Base-by-base conservation (phyloP, 2,797 vertebrate species). In the Florisuga fusca region DNA sequence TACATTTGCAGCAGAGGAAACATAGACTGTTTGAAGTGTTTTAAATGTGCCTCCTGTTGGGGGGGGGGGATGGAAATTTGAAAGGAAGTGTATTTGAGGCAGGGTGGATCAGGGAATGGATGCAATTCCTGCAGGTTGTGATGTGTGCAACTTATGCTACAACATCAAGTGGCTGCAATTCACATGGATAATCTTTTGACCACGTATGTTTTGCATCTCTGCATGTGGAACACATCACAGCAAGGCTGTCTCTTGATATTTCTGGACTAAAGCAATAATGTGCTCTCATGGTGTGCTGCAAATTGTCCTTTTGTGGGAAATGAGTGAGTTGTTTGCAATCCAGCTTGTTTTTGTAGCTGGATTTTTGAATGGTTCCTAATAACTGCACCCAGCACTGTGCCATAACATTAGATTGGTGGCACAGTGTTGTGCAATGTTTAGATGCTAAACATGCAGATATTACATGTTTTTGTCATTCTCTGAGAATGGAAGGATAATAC, bases 351-450 rank as follows among this genome's bases (percentile, higher is more conserved):
- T 41, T 33, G 29, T 41, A 43, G 74, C 62, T 81, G 67, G 7
- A 12, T 72, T 84, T 61, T 17, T 75, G 62, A 64, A 66, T 29
- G 12, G 36, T 76, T 26, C 80, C 55, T 29, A 4, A 19, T 36
- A 53, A 46, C 59, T n/a, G 19, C 51, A 20, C 16, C 9, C 3
- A n/a, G 51, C 36, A 0, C 38, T 18, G 15, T 4, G 63, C 6
- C 8, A 10, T 8, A 1, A 22, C 7, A 2, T 16, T 38, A 38
- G 59, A 7, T 54, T 14, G 41, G 45, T 45, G 20, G 45, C 48
- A 43, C 34, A 2, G 21, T 1, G 3, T 3, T n/a, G 53, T n/a
- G 34, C 23, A 7, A 1, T 1, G 13, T 3, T 57, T 22, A 29
- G 26, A 6, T 38, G 8, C 29, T 18, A 13, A 93, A 33, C 25